Evolutionary conservation across 2,888 invertebrate species (phyloP).

Genomic region (Brenthis ino): DNA sequence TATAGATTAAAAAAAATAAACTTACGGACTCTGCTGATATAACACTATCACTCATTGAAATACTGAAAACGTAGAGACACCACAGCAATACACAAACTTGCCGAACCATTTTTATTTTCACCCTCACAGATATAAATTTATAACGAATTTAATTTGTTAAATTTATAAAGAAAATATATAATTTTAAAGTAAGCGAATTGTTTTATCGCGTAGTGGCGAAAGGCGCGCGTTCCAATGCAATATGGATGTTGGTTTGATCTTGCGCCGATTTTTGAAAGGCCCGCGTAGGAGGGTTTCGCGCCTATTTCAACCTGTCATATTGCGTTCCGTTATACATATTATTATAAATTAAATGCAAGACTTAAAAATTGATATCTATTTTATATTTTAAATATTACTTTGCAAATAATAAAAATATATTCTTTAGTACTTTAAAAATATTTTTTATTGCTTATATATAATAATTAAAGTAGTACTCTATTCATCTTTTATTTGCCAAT

Average conservation of each 20-base stretch:
- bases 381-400: too few relatives aligned
- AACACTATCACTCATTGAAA: constrained; percentile 72
- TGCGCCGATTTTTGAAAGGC: constrained; percentile 79
- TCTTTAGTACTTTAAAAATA: too few relatives aligned
- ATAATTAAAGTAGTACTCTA: background rate
- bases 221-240: constrained; percentile 67
- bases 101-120: constrained; percentile 64
- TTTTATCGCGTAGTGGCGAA: constrained; percentile 56
- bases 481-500: background rate
- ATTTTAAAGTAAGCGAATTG: constrained; percentile 40
- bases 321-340: constrained; percentile 64
- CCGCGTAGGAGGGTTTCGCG: constrained; percentile 81
- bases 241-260: constrained; percentile 63
- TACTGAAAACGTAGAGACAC: constrained; percentile 71
- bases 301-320: constrained; percentile 53
- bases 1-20: constrained; percentile 37
- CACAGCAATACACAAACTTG: constrained; percentile 72
- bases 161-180: constrained; percentile 13
- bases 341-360: background rate
- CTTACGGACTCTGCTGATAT: constrained; percentile 74
- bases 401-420: too few relatives aligned
- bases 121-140: constrained; percentile 33
- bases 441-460: background rate
- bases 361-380: too few relatives aligned
- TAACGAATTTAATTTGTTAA: constrained; percentile 24